Evolutionary conservation across 2,113 vertebrate genomes (phyloP).

Genomic region (Hypanus sabinus): DNA sequence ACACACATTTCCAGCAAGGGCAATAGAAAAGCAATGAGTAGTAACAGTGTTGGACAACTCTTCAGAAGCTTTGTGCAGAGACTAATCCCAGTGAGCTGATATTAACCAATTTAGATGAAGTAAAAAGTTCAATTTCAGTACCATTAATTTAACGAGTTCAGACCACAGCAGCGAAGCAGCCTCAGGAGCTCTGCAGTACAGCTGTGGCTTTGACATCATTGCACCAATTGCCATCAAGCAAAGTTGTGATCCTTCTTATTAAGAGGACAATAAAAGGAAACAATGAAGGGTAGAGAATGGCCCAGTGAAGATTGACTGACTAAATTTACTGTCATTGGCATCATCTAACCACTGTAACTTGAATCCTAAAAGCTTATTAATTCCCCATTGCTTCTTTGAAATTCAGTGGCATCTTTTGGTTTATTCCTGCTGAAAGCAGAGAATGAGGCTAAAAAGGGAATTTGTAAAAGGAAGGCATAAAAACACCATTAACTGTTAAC

Average conservation of each 20-base stretch:
- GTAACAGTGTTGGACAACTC: neutral
- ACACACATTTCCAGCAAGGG: neutral
- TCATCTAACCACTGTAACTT: neutral
- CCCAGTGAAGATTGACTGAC: neutral
- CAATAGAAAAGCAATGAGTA: neutral
- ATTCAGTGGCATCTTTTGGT: neutral
- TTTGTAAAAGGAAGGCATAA: neutral
- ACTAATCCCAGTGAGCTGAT: neutral
- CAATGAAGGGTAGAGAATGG: neutral
- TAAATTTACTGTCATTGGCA: neutral
- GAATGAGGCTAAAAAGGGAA: neutral
- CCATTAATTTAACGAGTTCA: neutral
- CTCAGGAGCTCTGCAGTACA: neutral
- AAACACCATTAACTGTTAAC: neutral
- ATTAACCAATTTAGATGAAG: neutral
- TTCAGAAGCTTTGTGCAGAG: neutral
- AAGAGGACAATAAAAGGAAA: neutral
- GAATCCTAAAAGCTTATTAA: neutral
- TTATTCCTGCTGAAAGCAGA: neutral
- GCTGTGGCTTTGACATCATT: neutral
- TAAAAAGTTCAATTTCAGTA: neutral
- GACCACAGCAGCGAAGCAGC: neutral
- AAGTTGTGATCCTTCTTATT: neutral
- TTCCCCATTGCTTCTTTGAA: neutral
- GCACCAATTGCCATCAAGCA: neutral